These are phyloP conservation scores for Alfaro cultratus DNA, from an alignment of 2,797 vertebrate species.

Conservation along the genomic window DNA sequence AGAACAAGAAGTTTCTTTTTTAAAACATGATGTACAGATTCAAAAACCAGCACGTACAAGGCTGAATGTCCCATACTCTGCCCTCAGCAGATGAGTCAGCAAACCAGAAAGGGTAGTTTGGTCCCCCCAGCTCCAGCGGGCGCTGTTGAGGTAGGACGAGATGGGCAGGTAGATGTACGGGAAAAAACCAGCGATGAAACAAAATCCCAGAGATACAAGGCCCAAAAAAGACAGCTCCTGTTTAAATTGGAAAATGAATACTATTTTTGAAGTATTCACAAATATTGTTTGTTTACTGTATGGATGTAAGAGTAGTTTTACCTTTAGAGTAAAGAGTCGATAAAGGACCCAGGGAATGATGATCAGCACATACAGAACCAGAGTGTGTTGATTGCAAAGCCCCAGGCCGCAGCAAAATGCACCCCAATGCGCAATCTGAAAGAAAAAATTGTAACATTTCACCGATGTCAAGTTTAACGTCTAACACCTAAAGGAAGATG, in stretches of 20 bases:
- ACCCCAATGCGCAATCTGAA: slow-evolving; percentile 87
- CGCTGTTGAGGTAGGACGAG: slow-evolving; percentile 88
- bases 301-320: slow-evolving; percentile 46
- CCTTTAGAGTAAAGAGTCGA: slow-evolving; percentile 80
- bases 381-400: slow-evolving; percentile 95
- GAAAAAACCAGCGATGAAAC: slow-evolving; percentile 87
- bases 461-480: background rate
- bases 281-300: background rate
- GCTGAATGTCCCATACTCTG: slow-evolving; percentile 96
- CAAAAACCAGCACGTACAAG: slow-evolving; percentile 62
- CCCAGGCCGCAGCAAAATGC: slow-evolving; percentile 94
- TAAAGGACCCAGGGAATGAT: slow-evolving; percentile 89
- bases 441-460: slow-evolving; percentile 33
- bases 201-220: slow-evolving; percentile 81
- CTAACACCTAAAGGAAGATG: background rate
- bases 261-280: background rate
- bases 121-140: slow-evolving; percentile 98
- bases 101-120: slow-evolving; percentile 91
- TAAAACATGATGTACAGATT: background rate
- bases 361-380: slow-evolving; percentile 87
- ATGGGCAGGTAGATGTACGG: slow-evolving; percentile 93
- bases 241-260: slow-evolving; percentile 35
- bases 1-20: background rate
- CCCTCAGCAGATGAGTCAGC: slow-evolving; percentile 92
- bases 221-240: slow-evolving; percentile 86